Base-by-base conservation (phyloP, 2,888 invertebrate species). In the Trimorus sp. region DNA sequence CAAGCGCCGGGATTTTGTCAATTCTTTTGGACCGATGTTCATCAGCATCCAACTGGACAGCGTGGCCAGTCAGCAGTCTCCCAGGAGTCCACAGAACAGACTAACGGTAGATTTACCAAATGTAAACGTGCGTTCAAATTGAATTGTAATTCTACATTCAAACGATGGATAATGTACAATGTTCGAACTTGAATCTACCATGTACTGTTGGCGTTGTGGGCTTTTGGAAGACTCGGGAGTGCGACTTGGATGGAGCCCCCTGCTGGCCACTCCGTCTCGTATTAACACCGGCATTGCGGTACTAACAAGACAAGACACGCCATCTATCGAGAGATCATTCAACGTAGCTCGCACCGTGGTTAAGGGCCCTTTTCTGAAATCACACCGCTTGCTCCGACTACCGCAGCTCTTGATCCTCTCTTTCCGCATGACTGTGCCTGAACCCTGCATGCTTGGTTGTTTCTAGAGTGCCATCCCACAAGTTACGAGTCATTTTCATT, bases 221-320 rank as follows among this genome's bases (percentile, higher is more conserved):
- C 26, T 26, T 4, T 26, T 26, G 26, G 26, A 3, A 26, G 26
- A 26, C 26, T 26, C 26, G 26, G 26, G 26, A 26, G 26, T 3
- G 4, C 4, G 26, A 26, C 26, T 26, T 4, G 2, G 26, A 26
- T 26, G 26, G 26, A 26, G 26, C 26, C 26, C 4, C 26, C 45
- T 45, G 6, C n/a, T 45, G 45, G 45, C n/a, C n/a, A 89, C 90
- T 89, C 90, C 88, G 90, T 89, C 89, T 89, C 87, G 86, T 87
- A 82, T 86, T 89, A 88, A 89, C 87, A 79, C 77, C 63, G 71
- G 63, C 63, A 69, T 42, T 71, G 69, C 73, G 60, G 59, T 69
- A 83, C 83, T 83, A 83, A 83, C 83, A 66, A 79, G 15, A 83
- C 83, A 66, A 79, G 15, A 69, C 26, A 45, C 16, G 66, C 60